phyloP scores from a whole-genome alignment of 2,888 invertebrate genomes.

The Orthosia gothica region DNA sequence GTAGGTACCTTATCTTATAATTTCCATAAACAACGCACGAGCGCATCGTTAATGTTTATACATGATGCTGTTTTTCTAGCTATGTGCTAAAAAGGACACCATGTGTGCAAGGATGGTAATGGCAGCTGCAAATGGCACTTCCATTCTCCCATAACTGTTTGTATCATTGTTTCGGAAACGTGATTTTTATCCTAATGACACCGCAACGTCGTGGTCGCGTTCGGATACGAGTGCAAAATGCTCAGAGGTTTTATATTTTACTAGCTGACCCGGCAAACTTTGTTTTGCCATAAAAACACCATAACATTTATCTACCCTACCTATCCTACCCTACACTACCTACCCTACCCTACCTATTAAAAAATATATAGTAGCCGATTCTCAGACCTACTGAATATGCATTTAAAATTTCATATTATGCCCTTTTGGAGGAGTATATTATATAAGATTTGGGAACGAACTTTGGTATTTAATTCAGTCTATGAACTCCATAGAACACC shows the following conservation, averaged over 20 bases:
- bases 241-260: neutral
- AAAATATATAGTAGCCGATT: no score
- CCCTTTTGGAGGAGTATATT: no score
- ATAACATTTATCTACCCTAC: no score
- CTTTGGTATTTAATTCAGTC: neutral
- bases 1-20: neutral
- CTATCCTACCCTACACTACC: no score
- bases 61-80: constrained; percentile 18
- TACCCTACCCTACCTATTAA: no score
- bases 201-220: constrained; percentile 16
- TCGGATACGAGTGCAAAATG: constrained; percentile 38
- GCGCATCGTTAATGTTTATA: neutral
- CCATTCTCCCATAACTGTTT: constrained; percentile 20
- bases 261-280: no score
- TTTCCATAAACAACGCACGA: neutral
- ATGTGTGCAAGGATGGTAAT: constrained; percentile 26
- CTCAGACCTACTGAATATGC: no score
- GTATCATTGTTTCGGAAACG: constrained; percentile 49
- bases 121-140: constrained; percentile 29
- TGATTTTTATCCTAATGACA: constrained; percentile 57
- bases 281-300: no score
- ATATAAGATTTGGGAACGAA: no score
- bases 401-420: no score
- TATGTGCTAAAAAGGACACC: constrained; percentile 18
- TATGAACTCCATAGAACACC: neutral